Evolutionary conservation across 2,888 invertebrate genomes (phyloP), one percentile per base, ranked within the genome.

Genomic region (Sialis lutaria): DNA sequence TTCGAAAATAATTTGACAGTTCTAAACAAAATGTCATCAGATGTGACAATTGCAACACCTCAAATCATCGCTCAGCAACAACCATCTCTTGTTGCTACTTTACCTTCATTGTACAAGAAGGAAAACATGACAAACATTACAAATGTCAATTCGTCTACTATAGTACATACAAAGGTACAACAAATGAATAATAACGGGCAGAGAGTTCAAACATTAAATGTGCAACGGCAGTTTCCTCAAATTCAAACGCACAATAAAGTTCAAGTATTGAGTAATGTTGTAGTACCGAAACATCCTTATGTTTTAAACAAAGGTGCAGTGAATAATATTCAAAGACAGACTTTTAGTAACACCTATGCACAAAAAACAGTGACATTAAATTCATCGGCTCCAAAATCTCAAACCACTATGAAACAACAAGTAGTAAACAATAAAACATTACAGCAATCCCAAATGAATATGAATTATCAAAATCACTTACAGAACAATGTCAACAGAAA

Each of bases 181-280:
- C 35, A 35, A 6, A 31, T 47, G 1, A 47, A 42, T 12, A 47
- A 22, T 4, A 47, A 42, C 9, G 42, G 42, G 13, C 47, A 47
- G 9, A 9, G 47, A 12, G n/a, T 47, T 7, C 47, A 47, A 35
- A 42, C 47, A n/a, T 22, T 47, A n/a, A 47, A 47, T 31, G 37
- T 47, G 33, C 47, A 47, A 22, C 42, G 47, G 32, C 47, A 47
- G 9, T 33, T 47, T n/a, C 32, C 47, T 2, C 47, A 47, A 9
- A 9, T 52, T 9, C 42, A 55, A 4, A 32, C 50, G 3, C 51
- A 51, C 33, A 61, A 55, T 50, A 65, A 65, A 56, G 53, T 67
- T n/a, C 66, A 67, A 54, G 61, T 67, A 44, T 49, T 66, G 30
- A 60, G 63, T 47, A 65, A 65, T 50, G 58, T 64, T 33, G 53